Evolutionary conservation across 2,797 vertebrate species (phyloP), one percentile per base, ranked within the genome.

Genomic region (Phrynocephalus forsythii): DNA sequence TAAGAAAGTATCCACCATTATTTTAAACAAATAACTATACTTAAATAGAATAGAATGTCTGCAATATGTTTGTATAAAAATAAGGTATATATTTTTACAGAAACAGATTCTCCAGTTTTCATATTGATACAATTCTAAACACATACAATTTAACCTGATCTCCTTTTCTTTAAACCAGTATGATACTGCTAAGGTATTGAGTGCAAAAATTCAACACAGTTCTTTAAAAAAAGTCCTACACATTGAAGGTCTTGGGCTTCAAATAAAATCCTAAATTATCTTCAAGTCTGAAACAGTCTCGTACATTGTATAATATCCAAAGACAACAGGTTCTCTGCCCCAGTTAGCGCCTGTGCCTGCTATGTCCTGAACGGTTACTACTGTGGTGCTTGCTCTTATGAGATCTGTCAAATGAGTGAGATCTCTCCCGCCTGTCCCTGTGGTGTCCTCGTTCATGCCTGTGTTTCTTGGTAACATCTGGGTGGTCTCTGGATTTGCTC

Each of bases 381-480:
- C 98, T 89, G 82, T 98, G 98, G 96, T 99, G 99, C 90, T 99
- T 99, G 94, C 98, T 97, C 96, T 99, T 99, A 95, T 99, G 99
- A 28, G 98, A 93, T 1, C 99, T 97, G 92, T 99, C 99, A 20
- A 99, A 99, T 1, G 99, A 99, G 26, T 98, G 98, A 1, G 99
- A 99, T 3, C 99, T 94, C 91, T 99, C 98, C 0, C 98, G 97
- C 76, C 98, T 95, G 82, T 99, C 99, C 6, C 97, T 96, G 85
- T 99, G 98, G 90, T 99, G 99, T 8, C 97, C 94, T 75, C 98
- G 97, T 91, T 99, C 99, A 0, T 99, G 99, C 94, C 99, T 97
- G 96, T 99, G 99, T 95, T 99, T 99, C 97, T 99, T 99, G 89
- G 97, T 93, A 0, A 97, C 96, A 0, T 98, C 96, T 11, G 96